These are phyloP conservation scores for Rhinoraja longicauda DNA, from an alignment of 2,797 vertebrate species.

Conservation along the genomic window DNA sequence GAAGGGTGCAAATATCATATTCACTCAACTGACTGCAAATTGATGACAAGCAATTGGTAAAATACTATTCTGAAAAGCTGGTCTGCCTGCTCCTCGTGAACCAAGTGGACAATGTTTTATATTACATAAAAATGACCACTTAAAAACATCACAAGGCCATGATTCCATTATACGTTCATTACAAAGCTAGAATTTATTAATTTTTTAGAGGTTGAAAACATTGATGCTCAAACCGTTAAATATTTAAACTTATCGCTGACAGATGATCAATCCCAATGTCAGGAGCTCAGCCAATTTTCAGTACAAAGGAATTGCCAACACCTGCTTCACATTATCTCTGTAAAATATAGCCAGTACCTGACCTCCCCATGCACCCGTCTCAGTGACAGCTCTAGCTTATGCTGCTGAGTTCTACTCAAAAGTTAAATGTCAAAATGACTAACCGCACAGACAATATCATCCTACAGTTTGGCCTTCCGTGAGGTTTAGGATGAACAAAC, in stretches of 20 bases:
- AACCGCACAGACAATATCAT: not conserved
- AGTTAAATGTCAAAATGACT: not conserved
- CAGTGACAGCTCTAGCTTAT: not conserved
- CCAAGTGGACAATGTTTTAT: not conserved
- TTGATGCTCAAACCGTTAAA: not conserved
- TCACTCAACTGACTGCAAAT: not conserved
- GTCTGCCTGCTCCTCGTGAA: not conserved
- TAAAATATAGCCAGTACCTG: constrained; percentile 12
- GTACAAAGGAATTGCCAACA: constrained; percentile 23
- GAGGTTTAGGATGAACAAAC: not conserved
- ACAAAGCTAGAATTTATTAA: not conserved
- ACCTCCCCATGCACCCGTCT: not conserved
- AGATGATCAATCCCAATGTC: constrained; percentile 8
- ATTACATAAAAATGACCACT: not conserved
- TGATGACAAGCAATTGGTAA: not conserved
- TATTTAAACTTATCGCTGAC: constrained; percentile 8
- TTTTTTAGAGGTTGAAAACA: not conserved
- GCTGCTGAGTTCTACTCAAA: not conserved
- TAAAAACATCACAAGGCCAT: not conserved
- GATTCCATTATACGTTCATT: not conserved
- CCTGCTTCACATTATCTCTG: constrained; percentile 27
- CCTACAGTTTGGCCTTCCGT: not conserved
- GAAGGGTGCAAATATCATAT: not conserved
- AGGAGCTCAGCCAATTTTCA: not conserved
- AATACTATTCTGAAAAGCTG: not conserved